Evolutionary conservation across 1,140 invertebrate genomes (phyloP).

Genomic region (Sycophaga agraensis): DNA sequence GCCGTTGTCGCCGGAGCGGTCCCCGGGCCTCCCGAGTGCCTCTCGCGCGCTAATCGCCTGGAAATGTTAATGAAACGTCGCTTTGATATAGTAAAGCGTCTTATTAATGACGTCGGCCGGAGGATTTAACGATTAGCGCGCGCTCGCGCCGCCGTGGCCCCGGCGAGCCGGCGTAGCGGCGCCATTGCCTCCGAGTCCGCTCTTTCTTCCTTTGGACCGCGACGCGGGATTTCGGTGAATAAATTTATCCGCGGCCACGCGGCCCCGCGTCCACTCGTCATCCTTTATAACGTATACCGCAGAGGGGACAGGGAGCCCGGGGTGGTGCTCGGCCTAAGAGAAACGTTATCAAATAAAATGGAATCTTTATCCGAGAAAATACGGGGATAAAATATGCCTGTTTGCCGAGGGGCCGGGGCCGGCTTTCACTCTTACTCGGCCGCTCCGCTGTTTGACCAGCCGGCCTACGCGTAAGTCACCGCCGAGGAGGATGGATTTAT

Average conservation of each 20-base stretch:
- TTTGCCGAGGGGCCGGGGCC: background rate
- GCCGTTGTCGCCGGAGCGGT: too few species aligned
- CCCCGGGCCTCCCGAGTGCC: background rate
- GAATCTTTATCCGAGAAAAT: slow-evolving; percentile 5
- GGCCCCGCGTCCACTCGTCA: background rate
- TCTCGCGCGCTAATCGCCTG: slow-evolving; percentile 14
- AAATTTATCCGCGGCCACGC: slow-evolving; percentile 7
- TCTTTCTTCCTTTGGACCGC: background rate
- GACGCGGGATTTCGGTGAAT: slow-evolving; percentile 1
- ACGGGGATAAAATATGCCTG: background rate
- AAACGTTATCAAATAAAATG: slow-evolving; percentile 1
- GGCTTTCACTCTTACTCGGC: too few species aligned
- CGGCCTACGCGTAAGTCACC: too few species aligned
- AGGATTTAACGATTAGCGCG: slow-evolving; percentile 23
- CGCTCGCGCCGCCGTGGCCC: too few species aligned
- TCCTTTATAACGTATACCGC: background rate
- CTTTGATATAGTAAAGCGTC: slow-evolving; percentile 17
- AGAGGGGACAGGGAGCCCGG: background rate
- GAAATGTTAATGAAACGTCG: slow-evolving; percentile 25
- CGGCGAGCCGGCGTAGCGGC: too few species aligned
- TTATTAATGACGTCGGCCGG: slow-evolving; percentile 18
- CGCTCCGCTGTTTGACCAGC: too few species aligned
- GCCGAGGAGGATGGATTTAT: too few species aligned
- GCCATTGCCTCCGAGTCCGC: too few species aligned
- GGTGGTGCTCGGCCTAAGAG: background rate